Base-by-base conservation (phyloP, 2,888 invertebrate species). In the Rhagonycha fulva region DNA sequence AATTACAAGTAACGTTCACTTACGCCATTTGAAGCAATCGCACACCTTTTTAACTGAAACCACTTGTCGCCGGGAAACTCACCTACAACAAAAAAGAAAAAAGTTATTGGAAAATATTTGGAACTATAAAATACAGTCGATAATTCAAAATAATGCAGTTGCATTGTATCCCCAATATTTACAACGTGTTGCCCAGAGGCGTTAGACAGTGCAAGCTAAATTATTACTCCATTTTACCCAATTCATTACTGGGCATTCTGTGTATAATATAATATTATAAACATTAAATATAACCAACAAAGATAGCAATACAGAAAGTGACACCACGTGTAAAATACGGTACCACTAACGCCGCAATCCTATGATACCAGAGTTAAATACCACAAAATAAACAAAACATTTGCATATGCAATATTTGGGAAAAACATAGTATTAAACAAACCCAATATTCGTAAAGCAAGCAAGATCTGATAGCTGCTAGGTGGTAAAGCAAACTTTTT, bases 141-240 rank as follows among this genome's bases (percentile, higher is more conserved):
- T 47, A 47, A 47, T 24, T 47, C 24, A 70, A 70, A 70, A 68
- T 69, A 74, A 32, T 74, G 74, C 70, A 69, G 70, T 74, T 32
- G 69, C 74, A 74, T 70, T 72, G 61, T 71, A 68, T 74, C 70
- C 28, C 68, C 62, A 61, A 71, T 72, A 77, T 75, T 77, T 75
- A 71, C 74, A 24, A 77, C 84, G 84, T 84, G 84, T 84, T 85
- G 84, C 84, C 85, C 84, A 83, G 80, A 82, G 84, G 86, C 85
- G 84, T 84, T 85, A 86, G 84, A 86, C 85, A 85, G 85, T 86
- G 86, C 85, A 85, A 84, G 85, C 84, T 82, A 84, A 83, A 86
- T 86, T 86, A 86, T 86, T 86, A 86, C 85, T 84, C 85, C 82
- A 84, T 84, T 83, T 81, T 47, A 71, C 68, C 75, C 73, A 83